A percentile compares a stretch with the other conserved stretches of the same genome.
Evolutionary conservation across 2,888 invertebrate genomes (phyloP).

Genomic region (Elysia crispata): DNA sequence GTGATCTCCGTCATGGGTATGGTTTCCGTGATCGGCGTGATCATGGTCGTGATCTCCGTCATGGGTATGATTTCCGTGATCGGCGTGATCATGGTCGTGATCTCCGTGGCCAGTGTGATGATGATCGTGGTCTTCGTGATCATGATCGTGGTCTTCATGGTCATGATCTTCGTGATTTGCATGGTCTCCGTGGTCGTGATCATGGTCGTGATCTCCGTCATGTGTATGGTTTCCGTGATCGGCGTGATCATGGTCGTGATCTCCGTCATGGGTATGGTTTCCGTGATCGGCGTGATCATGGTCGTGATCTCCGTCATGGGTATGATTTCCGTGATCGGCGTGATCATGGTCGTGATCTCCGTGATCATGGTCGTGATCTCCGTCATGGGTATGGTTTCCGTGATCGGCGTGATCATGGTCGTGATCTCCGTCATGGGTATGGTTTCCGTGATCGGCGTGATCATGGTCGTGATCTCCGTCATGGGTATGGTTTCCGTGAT

Average conservation of each 20-base stretch:
- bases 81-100: background rate
- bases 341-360: background rate
- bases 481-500: background rate
- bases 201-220: background rate
- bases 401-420: no score
- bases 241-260: background rate
- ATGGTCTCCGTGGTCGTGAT: background rate
- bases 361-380: no score
- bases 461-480: no score
- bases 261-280: no score
- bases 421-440: no score
- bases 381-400: background rate
- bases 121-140: slow-evolving; percentile 1
- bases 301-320: background rate
- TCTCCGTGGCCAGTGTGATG: background rate
- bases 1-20: no score
- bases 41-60: no score
- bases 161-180: background rate
- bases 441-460: no score
- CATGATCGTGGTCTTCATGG: background rate
- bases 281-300: background rate
- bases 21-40: no score
- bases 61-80: background rate
- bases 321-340: background rate
- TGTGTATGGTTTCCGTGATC: background rate